phyloP scores from a whole-genome alignment of 2,113 vertebrate genomes.

The Meleagris gallopavo region DNA sequence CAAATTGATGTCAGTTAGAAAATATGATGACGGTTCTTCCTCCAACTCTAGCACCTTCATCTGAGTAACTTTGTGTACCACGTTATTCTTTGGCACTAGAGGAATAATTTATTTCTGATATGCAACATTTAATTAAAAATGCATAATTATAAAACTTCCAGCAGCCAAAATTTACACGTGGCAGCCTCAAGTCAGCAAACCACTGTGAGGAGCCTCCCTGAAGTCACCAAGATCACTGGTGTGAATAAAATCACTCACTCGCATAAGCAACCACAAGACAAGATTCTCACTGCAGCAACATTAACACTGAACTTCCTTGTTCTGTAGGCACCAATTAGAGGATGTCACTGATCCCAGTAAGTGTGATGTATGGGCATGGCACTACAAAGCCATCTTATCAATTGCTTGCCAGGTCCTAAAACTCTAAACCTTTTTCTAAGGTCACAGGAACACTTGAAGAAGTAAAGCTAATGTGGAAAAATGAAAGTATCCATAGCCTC shows the following conservation, averaged over 20 bases:
- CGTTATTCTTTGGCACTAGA: not conserved
- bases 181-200: not conserved
- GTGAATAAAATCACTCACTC: conserved; percentile 2
- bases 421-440: not conserved
- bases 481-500: not conserved
- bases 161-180: conserved; percentile 5
- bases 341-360: not conserved
- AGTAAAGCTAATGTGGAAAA: not conserved
- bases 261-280: not conserved
- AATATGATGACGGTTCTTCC: conserved; percentile 69
- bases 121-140: conserved; percentile 56
- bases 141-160: conserved; percentile 33
- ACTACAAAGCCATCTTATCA: not conserved
- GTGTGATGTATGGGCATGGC: fast-evolving
- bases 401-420: not conserved
- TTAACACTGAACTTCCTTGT: not conserved
- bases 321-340: not conserved
- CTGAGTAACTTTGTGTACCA: not conserved
- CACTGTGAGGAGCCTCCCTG: not conserved
- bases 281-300: not conserved
- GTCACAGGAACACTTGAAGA: not conserved
- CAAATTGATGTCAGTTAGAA: conserved; percentile 74
- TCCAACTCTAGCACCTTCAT: conserved; percentile 58
- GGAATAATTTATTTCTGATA: conserved; percentile 52
- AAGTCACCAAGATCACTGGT: not conserved